These are phyloP conservation scores for Troides oblongomaculatus DNA, from an alignment of 2,888 invertebrate genomes.

Conservation along the genomic window DNA sequence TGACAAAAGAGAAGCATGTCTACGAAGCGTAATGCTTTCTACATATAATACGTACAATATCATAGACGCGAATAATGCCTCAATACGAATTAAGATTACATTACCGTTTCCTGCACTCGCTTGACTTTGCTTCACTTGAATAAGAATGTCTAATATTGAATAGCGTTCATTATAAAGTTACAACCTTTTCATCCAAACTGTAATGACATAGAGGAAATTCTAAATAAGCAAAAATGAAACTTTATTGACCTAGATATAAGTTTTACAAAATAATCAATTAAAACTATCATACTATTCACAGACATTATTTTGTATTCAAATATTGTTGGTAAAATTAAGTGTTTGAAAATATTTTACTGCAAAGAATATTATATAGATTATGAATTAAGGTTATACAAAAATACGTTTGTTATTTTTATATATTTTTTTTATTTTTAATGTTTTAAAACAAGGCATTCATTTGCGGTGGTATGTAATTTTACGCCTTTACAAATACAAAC, in stretches of 20 bases:
- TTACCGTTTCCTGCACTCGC: constrained; percentile 26
- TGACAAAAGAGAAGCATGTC: constrained; percentile 20
- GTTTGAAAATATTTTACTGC: too few species aligned
- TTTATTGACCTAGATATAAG: not conserved
- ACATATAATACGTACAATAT: constrained; percentile 11
- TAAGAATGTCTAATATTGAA: constrained; percentile 28
- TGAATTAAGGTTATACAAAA: too few species aligned
- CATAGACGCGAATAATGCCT: constrained; percentile 24
- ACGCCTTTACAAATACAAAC: not conserved
- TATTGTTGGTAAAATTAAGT: too few species aligned
- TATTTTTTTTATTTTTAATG: too few species aligned
- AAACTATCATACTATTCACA: not conserved
- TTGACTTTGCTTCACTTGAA: constrained; percentile 24
- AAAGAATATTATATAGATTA: too few species aligned
- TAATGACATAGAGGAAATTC: constrained; percentile 22
- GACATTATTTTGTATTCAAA: too few species aligned
- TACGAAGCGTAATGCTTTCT: constrained; percentile 27
- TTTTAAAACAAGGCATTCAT: not conserved
- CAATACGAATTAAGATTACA: constrained; percentile 30
- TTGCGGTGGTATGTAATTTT: not conserved
- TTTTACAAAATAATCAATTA: not conserved
- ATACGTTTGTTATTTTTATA: too few species aligned
- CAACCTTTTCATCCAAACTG: constrained; percentile 22
- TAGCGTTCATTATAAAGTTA: constrained; percentile 29
- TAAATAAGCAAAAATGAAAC: not conserved